These are phyloP conservation scores for Hemitrygon akajei DNA, from an alignment of 2,797 vertebrate genomes.

Conservation along the genomic window DNA sequence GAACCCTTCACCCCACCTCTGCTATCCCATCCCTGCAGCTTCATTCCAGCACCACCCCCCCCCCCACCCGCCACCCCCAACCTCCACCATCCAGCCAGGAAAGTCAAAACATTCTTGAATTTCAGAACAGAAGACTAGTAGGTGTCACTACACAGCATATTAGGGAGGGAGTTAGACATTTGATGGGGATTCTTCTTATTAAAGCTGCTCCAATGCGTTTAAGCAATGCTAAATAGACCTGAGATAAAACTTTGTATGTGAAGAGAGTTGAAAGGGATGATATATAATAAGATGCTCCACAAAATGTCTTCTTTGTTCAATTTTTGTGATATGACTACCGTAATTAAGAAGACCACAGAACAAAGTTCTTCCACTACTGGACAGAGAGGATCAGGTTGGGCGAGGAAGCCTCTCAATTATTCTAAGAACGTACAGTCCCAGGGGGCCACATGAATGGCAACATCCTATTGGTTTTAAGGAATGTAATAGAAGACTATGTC, in stretches of 20 bases:
- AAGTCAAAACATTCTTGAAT: not conserved
- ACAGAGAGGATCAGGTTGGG: too few species aligned
- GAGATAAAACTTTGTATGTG: not conserved
- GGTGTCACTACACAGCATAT: not conserved
- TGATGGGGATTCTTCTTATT: not conserved
- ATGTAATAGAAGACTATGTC: too few species aligned
- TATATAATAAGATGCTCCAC: not conserved
- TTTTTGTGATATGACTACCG: not conserved
- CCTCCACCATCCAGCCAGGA: too few species aligned
- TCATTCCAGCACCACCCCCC: too few species aligned
- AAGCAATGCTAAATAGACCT: not conserved
- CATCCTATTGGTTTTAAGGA: too few species aligned
- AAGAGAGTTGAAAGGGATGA: not conserved
- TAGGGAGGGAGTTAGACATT: not conserved
- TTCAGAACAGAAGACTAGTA: not conserved
- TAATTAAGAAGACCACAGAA: not conserved
- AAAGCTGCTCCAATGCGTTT: not conserved
- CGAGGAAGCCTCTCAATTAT: too few species aligned
- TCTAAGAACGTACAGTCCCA: too few species aligned
- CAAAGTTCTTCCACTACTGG: too few species aligned
- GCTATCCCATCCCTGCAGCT: not conserved
- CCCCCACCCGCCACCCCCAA: too few species aligned
- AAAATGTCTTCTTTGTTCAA: not conserved
- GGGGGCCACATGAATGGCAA: too few species aligned
- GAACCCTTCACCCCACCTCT: too few species aligned